Conservation (phyloP, 1,140 invertebrate species). For the Thaumetopoea pityocampa region DNA sequence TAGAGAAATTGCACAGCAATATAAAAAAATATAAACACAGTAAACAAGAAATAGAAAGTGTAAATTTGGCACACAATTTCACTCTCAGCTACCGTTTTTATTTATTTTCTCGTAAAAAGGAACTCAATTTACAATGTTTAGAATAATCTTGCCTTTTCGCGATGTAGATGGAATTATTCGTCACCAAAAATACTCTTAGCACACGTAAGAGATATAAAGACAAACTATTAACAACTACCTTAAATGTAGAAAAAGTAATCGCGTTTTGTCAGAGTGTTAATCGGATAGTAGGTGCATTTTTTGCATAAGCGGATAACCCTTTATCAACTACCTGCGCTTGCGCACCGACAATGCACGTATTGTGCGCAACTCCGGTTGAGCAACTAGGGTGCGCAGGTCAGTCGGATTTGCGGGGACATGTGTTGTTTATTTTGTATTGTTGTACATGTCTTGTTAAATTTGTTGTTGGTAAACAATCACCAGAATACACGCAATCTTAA, state of each 20-base stretch:
- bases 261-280: conserved; percentile 58
- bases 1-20: too few relatives aligned
- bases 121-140: too few relatives aligned
- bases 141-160: too few relatives aligned
- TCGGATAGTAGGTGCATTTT: conserved; percentile 61
- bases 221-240: conserved; percentile 41
- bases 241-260: conserved; percentile 42
- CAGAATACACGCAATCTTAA: too few relatives aligned
- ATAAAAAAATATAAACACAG: too few relatives aligned
- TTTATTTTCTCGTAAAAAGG: too few relatives aligned
- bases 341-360: conserved; percentile 45
- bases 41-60: too few relatives aligned
- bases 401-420: conserved; percentile 14
- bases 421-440: too few relatives aligned
- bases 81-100: too few relatives aligned
- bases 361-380: conserved; percentile 42
- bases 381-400: conserved; percentile 38
- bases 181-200: conserved; percentile 19
- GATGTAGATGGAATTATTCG: too few relatives aligned
- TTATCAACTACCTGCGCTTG: conserved; percentile 54
- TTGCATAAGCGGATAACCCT: conserved; percentile 75
- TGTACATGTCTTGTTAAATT: conserved; percentile 23
- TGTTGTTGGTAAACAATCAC: conserved; percentile 16
- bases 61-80: too few relatives aligned
- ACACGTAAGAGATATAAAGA: conserved; percentile 42